Conservation (phyloP, 2,888 invertebrate genomes). For the Proisotoma minuta region DNA sequence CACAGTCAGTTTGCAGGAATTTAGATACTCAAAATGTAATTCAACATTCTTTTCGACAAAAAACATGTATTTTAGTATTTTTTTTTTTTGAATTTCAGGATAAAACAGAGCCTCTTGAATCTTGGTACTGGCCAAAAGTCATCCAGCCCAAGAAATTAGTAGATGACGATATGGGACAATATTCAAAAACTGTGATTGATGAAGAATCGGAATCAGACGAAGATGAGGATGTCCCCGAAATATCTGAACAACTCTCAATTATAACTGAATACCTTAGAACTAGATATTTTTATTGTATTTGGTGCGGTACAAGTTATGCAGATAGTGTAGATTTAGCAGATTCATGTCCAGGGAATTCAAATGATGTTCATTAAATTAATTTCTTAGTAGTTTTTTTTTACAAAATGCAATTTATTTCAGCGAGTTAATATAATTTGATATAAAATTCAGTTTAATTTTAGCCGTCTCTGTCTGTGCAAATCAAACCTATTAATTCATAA, state of each 20-base stretch:
- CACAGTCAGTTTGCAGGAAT: constrained; percentile 58
- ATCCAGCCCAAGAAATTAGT: constrained; percentile 22
- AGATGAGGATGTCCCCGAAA: constrained; percentile 44
- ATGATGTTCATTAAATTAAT: constrained; percentile 60
- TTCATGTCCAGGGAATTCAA: constrained; percentile 64
- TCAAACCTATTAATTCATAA: too few relatives aligned
- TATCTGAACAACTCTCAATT: constrained; percentile 59
- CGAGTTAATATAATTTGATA: too few relatives aligned
- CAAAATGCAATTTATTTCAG: too few relatives aligned
- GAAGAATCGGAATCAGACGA: constrained; percentile 50
- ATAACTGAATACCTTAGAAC: constrained; percentile 63
- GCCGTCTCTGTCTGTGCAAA: too few relatives aligned
- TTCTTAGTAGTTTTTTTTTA: not conserved
- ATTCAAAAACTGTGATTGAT: constrained; percentile 48
- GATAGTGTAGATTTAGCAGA: constrained; percentile 59
- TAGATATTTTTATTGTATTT: constrained; percentile 70
- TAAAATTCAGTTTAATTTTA: too few relatives aligned
- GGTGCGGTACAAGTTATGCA: constrained; percentile 68
- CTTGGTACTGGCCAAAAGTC: constrained; percentile 58
- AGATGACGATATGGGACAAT: constrained; percentile 47
- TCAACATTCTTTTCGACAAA: not conserved
- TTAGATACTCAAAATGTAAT: constrained; percentile 56
- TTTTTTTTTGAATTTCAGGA: constrained; percentile 47
- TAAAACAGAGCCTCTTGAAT: constrained; percentile 55
- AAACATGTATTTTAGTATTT: not conserved